Evolutionary conservation across 1,140 invertebrate species (phyloP).

Genomic region (Portunus trituberculatus): DNA sequence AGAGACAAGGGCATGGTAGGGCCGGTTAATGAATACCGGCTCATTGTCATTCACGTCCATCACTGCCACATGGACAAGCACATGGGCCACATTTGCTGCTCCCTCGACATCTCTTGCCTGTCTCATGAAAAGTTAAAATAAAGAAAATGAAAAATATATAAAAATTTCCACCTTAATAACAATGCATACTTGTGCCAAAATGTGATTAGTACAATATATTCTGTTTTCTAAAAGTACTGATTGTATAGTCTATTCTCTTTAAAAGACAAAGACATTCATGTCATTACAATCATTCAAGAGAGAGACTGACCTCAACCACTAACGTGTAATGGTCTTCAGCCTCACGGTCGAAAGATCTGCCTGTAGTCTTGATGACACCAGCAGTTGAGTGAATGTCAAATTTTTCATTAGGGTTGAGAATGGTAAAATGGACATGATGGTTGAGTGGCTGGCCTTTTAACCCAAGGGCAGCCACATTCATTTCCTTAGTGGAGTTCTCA

Average conservation of each 20-base stretch:
- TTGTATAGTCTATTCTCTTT: too few species aligned
- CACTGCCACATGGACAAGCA: conserved; percentile 88
- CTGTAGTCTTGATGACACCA: conserved; percentile 91
- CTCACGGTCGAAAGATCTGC: conserved; percentile 91
- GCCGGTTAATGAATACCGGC: conserved; percentile 90
- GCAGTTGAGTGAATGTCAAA: conserved; percentile 79
- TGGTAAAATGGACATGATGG: conserved; percentile 92
- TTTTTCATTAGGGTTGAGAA: conserved; percentile 88
- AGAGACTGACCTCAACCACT: conserved; percentile 84
- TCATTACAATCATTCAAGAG: not conserved
- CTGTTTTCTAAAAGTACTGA: too few species aligned
- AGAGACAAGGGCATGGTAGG: conserved; percentile 92
- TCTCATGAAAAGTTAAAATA: not conserved
- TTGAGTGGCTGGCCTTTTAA: conserved; percentile 91
- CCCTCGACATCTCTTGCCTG: conserved; percentile 68
- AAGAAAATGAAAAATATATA: not conserved
- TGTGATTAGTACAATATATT: not conserved
- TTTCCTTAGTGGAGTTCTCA: conserved; percentile 91
- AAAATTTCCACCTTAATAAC: not conserved
- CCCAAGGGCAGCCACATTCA: conserved; percentile 90
- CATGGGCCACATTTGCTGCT: conserved; percentile 63
- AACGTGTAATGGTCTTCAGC: conserved; percentile 85
- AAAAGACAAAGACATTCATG: too few species aligned
- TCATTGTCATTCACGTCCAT: conserved; percentile 82
- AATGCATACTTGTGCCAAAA: too few species aligned